These are phyloP conservation scores for Drosophila triauraria DNA, from an alignment of 1,140 invertebrate species.

Conservation along the genomic window DNA sequence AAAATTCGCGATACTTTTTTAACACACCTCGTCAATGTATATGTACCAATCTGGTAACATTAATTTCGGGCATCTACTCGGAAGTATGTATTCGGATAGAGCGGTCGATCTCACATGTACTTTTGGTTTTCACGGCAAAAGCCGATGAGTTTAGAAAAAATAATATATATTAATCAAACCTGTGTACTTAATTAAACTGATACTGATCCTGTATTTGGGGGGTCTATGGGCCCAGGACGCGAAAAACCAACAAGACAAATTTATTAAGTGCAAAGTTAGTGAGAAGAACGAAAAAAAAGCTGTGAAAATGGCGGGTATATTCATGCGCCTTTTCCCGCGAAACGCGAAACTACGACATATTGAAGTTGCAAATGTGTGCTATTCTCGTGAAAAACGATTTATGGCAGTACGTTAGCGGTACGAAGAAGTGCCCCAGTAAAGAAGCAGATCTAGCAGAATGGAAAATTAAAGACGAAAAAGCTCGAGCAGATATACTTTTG, in stretches of 20 bases:
- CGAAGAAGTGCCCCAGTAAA: too few relatives aligned
- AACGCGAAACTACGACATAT: not conserved
- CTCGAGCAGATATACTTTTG: not conserved
- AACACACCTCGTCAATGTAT: too few relatives aligned
- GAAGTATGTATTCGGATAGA: too few relatives aligned
- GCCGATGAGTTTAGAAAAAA: too few relatives aligned
- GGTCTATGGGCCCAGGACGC: not conserved
- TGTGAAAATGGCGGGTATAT: not conserved
- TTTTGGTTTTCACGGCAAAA: too few relatives aligned
- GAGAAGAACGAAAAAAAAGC: not conserved
- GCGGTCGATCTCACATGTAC: too few relatives aligned
- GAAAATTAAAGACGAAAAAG: not conserved
- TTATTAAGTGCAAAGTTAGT: not conserved
- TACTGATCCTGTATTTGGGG: too few relatives aligned
- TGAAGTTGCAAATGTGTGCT: not conserved
- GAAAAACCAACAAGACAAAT: not conserved
- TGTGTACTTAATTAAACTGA: too few relatives aligned
- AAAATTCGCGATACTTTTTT: too few relatives aligned
- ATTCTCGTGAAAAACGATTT: constrained; percentile 7
- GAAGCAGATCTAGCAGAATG: not conserved
- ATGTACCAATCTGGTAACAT: too few relatives aligned
- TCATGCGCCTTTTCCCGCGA: not conserved
- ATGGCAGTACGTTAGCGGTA: not conserved
- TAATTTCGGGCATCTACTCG: too few relatives aligned
- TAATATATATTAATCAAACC: too few relatives aligned